These are phyloP conservation scores for Macrotrachela quadricornifera DNA, from an alignment of 1,140 invertebrate species.

Conservation along the genomic window DNA sequence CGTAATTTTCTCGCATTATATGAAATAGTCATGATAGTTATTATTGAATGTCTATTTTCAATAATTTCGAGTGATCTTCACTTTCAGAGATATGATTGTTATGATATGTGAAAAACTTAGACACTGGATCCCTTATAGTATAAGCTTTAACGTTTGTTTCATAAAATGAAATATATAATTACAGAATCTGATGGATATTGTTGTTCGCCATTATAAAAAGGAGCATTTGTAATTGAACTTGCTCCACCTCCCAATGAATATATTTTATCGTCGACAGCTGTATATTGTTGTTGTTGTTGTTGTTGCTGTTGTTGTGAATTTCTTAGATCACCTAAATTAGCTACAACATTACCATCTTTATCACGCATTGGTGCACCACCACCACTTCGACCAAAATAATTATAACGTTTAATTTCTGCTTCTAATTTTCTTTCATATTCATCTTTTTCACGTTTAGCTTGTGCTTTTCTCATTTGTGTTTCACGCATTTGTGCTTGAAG, in stretches of 20 bases:
- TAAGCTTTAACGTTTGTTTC: too few species aligned
- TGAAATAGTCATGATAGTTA: slow-evolving; percentile 8
- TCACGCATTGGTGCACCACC: slow-evolving; percentile 29
- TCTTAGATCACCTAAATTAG: slow-evolving; percentile 5
- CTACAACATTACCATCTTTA: slow-evolving; percentile 18
- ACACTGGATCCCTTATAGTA: too few species aligned
- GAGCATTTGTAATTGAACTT: background rate
- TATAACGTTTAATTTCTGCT: slow-evolving; percentile 22
- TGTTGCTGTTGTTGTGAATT: background rate
- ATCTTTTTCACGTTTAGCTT: slow-evolving; percentile 9
- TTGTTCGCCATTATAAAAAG: background rate
- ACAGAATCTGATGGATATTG: background rate
- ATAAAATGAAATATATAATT: slow-evolving; percentile 9
- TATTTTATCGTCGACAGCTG: background rate
- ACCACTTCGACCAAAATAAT: slow-evolving; percentile 26
- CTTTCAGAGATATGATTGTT: too few species aligned
- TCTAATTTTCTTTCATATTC: slow-evolving; percentile 27
- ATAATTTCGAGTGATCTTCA: too few species aligned
- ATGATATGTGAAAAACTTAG: too few species aligned
- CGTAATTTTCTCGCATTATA: slow-evolving; percentile 8
- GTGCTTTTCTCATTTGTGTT: slow-evolving; percentile 8
- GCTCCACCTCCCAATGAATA: background rate
- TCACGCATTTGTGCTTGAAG: slow-evolving; percentile 9
- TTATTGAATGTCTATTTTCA: too few species aligned
- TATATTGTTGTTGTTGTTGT: background rate